These are phyloP conservation scores for Pyralis farinalis DNA, from an alignment of 2,888 invertebrate species.

Conservation along the genomic window DNA sequence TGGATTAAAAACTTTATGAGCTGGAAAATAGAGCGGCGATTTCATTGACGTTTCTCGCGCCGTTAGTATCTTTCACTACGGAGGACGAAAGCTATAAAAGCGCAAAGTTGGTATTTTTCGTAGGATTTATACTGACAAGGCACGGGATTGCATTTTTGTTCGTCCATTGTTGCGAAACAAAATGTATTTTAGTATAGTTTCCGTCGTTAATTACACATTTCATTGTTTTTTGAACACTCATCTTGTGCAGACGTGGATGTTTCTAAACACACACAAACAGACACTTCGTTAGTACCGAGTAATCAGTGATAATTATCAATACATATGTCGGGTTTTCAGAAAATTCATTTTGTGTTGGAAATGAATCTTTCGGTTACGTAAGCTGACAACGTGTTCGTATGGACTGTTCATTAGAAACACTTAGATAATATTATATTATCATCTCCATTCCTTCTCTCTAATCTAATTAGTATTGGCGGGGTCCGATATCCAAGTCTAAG, in stretches of 20 bases:
- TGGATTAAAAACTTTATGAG: not conserved
- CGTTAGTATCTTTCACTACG: constrained; percentile 4
- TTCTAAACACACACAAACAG: too few relatives aligned
- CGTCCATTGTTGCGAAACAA: constrained; percentile 47
- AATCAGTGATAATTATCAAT: too few relatives aligned
- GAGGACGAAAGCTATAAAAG: constrained; percentile 38
- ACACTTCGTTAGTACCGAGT: too few relatives aligned
- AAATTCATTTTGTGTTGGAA: not conserved
- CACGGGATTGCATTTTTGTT: constrained; percentile 66
- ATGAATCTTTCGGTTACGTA: too few relatives aligned
- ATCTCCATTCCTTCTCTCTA: too few relatives aligned
- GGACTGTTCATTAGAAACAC: too few relatives aligned
- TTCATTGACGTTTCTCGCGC: constrained; percentile 4
- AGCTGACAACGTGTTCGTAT: too few relatives aligned
- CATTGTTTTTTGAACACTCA: constrained; percentile 8
- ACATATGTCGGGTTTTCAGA: too few relatives aligned
- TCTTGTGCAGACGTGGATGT: not conserved
- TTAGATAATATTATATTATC: too few relatives aligned
- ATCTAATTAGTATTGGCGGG: too few relatives aligned
- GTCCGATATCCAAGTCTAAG: too few relatives aligned
- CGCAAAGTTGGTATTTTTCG: constrained; percentile 61
- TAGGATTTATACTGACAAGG: constrained; percentile 65
- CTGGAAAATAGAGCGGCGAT: constrained; percentile 10
- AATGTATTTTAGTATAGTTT: constrained; percentile 41
- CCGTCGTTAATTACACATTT: constrained; percentile 35